Conservation (phyloP, 2,888 invertebrate species). For the Acanthosepion pharaonis region DNA sequence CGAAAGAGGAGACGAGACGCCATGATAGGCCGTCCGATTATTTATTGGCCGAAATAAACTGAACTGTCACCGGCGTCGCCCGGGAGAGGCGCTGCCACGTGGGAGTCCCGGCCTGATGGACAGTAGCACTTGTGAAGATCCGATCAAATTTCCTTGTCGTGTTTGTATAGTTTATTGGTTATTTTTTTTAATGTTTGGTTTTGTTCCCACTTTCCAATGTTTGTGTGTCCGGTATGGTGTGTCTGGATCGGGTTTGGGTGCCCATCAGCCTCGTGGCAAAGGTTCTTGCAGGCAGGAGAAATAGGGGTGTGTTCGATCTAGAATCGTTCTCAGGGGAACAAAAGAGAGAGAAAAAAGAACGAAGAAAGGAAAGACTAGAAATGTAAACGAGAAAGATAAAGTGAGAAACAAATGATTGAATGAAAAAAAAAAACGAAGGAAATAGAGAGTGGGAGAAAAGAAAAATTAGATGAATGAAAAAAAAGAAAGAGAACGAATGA, state of each 20-base stretch:
- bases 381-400: not conserved
- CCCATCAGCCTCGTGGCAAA: not conserved
- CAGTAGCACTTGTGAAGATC: slow-evolving; percentile 14
- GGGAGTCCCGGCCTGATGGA: slow-evolving; percentile 1
- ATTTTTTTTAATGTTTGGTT: not conserved
- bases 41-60: not conserved
- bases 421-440: too few relatives aligned
- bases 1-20: not conserved
- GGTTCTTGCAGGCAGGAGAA: not conserved
- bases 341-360: not conserved
- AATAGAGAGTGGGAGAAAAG: too few relatives aligned
- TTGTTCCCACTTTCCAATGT: not conserved
- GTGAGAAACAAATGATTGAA: too few relatives aligned
- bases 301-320: not conserved
- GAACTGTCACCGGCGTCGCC: slow-evolving; percentile 11
- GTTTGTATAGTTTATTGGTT: not conserved
- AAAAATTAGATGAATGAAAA: too few relatives aligned
- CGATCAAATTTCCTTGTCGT: not conserved
- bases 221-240: not conserved
- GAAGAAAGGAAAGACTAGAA: not conserved
- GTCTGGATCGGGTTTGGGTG: not conserved
- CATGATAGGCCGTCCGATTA: not conserved
- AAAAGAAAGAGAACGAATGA: too few relatives aligned
- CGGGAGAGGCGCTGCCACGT: not conserved
- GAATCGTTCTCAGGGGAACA: too few relatives aligned